Evolutionary conservation across 2,888 invertebrate species (phyloP).

Genomic region (Reticulitermes lucifugus): DNA sequence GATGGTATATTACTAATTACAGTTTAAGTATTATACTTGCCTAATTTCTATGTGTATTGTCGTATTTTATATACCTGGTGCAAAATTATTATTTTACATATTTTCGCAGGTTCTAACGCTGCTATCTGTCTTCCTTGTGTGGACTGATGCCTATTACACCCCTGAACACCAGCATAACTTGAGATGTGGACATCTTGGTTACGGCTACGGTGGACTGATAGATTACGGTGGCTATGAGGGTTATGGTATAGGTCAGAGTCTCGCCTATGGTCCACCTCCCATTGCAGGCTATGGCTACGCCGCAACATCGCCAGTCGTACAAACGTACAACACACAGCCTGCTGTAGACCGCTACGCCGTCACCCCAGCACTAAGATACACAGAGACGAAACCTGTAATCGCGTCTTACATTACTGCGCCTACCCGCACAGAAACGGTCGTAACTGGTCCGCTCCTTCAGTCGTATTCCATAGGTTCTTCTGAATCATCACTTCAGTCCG

Average conservation of each 20-base stretch:
- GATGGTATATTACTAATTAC: no score
- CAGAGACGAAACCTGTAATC: slow-evolving; percentile 38
- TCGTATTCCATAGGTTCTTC: background rate
- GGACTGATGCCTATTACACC: slow-evolving; percentile 36
- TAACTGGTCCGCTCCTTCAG: background rate
- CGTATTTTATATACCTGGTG: no score
- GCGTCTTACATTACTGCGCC: slow-evolving; percentile 55
- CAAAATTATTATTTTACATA: background rate
- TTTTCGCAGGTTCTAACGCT: slow-evolving; percentile 35
- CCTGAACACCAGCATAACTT: slow-evolving; percentile 43
- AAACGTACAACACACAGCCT: background rate
- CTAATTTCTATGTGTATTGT: no score
- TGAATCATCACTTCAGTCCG: background rate
- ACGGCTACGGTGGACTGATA: slow-evolving; percentile 14
- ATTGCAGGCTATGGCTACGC: slow-evolving; percentile 28
- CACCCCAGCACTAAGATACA: slow-evolving; percentile 13
- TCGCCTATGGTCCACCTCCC: background rate
- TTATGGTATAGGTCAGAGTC: slow-evolving; percentile 2
- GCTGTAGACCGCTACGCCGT: slow-evolving; percentile 13
- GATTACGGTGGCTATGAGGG: slow-evolving; percentile 27
- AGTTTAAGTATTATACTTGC: no score
- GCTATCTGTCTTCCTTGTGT: slow-evolving; percentile 22
- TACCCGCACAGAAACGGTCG: background rate
- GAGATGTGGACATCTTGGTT: slow-evolving; percentile 31
- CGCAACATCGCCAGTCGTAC: background rate